Conservation (phyloP, 2,113 vertebrate genomes). For the Cromileptes altivelis region DNA sequence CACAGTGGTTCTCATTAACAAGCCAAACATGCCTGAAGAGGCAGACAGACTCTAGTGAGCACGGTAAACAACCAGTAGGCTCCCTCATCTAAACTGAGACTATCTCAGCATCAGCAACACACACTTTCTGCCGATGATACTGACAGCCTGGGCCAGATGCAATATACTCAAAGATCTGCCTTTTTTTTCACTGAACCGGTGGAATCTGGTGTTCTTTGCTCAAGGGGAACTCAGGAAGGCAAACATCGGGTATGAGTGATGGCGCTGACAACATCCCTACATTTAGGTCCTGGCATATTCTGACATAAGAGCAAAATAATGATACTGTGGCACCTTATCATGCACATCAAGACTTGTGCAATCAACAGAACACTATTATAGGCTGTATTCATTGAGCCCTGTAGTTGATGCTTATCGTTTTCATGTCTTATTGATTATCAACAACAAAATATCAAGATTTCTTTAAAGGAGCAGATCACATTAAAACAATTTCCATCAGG, state of each 20-base stretch:
- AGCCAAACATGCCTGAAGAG: constrained; percentile 84
- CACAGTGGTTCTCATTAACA: constrained; percentile 82
- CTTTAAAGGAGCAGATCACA: neutral
- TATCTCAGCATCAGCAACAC: constrained; percentile 62
- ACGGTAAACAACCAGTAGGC: constrained; percentile 80
- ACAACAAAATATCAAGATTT: neutral
- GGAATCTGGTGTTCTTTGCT: constrained; percentile 1
- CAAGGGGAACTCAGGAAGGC: neutral
- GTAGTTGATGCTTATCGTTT: neutral
- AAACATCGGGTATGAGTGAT: neutral
- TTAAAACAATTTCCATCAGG: neutral
- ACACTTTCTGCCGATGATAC: constrained; percentile 39
- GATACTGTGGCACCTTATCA: neutral
- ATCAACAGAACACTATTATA: neutral
- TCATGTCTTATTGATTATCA: neutral
- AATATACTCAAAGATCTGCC: constrained; percentile 20
- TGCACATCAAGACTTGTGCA: neutral
- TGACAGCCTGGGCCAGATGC: constrained; percentile 47
- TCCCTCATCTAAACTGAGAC: constrained; percentile 73
- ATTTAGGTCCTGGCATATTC: neutral
- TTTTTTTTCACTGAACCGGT: constrained; percentile 2
- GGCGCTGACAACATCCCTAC: neutral
- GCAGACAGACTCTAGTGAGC: constrained; percentile 82
- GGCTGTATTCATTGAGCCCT: neutral
- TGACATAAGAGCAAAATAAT: neutral